Evolutionary conservation across 1,140 invertebrate genomes (phyloP).

Genomic region (Drosophila bocqueti): DNA sequence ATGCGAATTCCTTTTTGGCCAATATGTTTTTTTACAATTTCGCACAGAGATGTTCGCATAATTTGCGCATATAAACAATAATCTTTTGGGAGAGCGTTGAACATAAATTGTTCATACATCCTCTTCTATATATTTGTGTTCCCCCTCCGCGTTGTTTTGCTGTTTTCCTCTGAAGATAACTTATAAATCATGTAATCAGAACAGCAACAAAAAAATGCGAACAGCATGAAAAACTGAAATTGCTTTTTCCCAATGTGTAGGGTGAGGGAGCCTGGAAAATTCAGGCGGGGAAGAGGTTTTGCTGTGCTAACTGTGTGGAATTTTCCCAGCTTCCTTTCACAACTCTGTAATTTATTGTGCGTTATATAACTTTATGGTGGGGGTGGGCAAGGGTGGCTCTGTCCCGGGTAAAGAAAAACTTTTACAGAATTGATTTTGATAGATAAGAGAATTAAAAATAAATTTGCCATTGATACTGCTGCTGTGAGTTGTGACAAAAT

Average conservation of each 20-base stretch:
- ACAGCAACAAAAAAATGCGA: conserved; percentile 49
- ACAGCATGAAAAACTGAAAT: conserved; percentile 78
- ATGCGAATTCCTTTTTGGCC: conserved; percentile 50
- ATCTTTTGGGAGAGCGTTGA: conserved; percentile 69
- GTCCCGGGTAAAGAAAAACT: conserved; percentile 18
- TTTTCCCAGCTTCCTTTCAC: conserved; percentile 53
- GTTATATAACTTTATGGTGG: conserved; percentile 80
- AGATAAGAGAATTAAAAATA: conserved; percentile 47
- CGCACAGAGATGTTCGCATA: conserved; percentile 50
- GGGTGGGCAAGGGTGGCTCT: conserved; percentile 45
- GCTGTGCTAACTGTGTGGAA: conserved; percentile 59
- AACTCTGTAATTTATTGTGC: conserved; percentile 82
- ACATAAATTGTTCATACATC: conserved; percentile 72
- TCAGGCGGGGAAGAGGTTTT: conserved; percentile 4
- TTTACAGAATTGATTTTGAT: conserved; percentile 60
- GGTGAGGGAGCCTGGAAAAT: neutral
- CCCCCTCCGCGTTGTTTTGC: conserved; percentile 41
- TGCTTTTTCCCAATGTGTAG: conserved; percentile 53
- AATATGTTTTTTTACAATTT: conserved; percentile 58
- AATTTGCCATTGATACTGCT: conserved; percentile 14
- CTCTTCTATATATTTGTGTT: conserved; percentile 7
- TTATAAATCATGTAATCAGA: conserved; percentile 83
- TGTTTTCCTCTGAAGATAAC: conserved; percentile 69
- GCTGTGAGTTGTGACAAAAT: conserved; percentile 9
- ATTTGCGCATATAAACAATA: conserved; percentile 79